A percentile compares a stretch with the other conserved stretches of the same genome.
phyloP scores from a whole-genome alignment of 2,797 vertebrate species.

The Chanos chanos region DNA sequence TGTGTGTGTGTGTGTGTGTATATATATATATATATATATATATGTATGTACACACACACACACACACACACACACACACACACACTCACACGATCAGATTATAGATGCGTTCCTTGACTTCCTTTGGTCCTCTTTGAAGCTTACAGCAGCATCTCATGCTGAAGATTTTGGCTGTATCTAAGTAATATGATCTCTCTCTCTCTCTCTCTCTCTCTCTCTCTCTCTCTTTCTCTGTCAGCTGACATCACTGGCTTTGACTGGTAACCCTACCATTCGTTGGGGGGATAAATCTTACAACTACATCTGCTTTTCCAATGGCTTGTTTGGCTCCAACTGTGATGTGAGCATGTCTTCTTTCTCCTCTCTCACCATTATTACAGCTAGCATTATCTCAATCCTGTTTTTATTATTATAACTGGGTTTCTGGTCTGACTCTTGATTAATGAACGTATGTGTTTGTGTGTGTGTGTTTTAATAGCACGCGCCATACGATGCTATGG shows the following conservation, averaged over 20 bases:
- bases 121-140: too few species aligned
- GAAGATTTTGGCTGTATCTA: conserved; percentile 1
- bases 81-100: neutral
- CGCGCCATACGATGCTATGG: conserved; percentile 90
- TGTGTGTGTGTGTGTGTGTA: too few species aligned
- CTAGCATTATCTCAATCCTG: neutral
- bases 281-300: conserved; percentile 93
- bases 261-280: conserved; percentile 87
- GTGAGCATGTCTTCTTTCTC: conserved; percentile 69
- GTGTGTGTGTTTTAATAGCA: conserved; percentile 68
- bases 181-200: neutral
- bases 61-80: neutral
- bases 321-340: conserved; percentile 81
- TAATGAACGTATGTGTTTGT: neutral
- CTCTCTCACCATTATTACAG: neutral
- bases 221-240: conserved; percentile 63
- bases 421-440: conserved; percentile 1
- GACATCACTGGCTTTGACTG: conserved; percentile 62
- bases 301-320: conserved; percentile 81
- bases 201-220: conserved; percentile 11
- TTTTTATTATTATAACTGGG: neutral
- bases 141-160: neutral
- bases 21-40: too few species aligned
- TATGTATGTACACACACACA: neutral
- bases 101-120: too few species aligned